Base-by-base conservation (phyloP, 1,140 invertebrate species). In the Megalopta genalis region DNA sequence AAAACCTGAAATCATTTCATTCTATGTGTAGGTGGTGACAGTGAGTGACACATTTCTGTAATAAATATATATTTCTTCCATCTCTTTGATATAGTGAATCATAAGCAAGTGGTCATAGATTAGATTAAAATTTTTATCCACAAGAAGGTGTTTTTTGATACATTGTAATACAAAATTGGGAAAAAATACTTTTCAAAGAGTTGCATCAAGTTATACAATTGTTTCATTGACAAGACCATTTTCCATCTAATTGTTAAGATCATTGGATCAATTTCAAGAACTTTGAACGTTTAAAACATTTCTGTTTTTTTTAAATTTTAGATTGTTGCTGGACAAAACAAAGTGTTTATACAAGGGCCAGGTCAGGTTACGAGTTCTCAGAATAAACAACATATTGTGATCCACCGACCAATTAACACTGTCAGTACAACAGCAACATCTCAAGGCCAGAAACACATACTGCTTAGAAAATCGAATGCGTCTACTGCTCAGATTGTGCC, bases 401-500 rank as follows among this genome's bases (percentile, higher is more conserved):
- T 92, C 78, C 90, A 91, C 79, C 88, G 90, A 67, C 90, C 90
- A 64, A 88, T 92, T 59, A 90, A 86, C 81, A 85, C 83, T 54
- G 87, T 90, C 49, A 89, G 78, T 66, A 82, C 88, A 9, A 66
- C 89, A 21, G 72, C 85, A 23, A 71, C 83, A 23, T 69, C 85
- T 16, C 88, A 90, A 65, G 83, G 85, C 3, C 91, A 92, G 65
- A 92, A 93, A 68, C 91, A 92, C 65, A 93, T 93, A 86, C 80
- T 93, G 67, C 80, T 92, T 52, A 87, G 90, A 81, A 91, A 92
- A 54, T 89, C 91, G n/a, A 89, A 90, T 32, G 80, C 88, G n/a
- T 89, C 92, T 27, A 88, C 89, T 52, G 90, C 92, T 46, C 92
- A 93, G 85, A 93, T 93, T 63, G 82, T 93, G 72, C 92, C 91